Evolutionary conservation across 1,140 invertebrate species (phyloP).

Genomic region (Drosophila asahinai): DNA sequence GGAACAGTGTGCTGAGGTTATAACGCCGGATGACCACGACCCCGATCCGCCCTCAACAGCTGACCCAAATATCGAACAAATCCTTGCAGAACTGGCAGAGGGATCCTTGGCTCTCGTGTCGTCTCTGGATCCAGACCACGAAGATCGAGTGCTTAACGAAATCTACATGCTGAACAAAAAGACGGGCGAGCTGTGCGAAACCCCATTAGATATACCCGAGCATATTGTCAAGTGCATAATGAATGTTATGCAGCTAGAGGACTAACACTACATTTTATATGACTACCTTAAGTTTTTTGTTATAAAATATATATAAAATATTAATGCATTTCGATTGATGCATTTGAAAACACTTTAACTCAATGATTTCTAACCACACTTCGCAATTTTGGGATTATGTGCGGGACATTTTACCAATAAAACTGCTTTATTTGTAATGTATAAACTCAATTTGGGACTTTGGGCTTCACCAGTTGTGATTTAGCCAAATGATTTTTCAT

Average conservation of each 20-base stretch:
- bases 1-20: background rate
- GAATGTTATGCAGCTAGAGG: constrained; percentile 71
- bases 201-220: constrained; percentile 83
- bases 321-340: constrained; percentile 28
- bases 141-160: constrained; percentile 82
- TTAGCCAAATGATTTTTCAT: background rate
- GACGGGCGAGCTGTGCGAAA: constrained; percentile 78
- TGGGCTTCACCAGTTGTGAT: background rate
- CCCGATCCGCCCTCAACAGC: constrained; percentile 25
- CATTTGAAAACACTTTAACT: constrained; percentile 13
- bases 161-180: constrained; percentile 84
- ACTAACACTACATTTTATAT: constrained; percentile 36
- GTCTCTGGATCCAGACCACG: constrained; percentile 65
- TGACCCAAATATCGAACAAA: constrained; percentile 76
- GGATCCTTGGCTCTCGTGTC: constrained; percentile 85
- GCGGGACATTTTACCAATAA: background rate
- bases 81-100: constrained; percentile 68
- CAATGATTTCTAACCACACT: background rate
- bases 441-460: no score
- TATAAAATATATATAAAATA: constrained; percentile 39
- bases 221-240: constrained; percentile 84
- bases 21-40: constrained; percentile 15
- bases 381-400: background rate
- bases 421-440: background rate
- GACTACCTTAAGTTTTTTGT: constrained; percentile 26